Conservation (phyloP, 1,140 invertebrate species). For the Drosophila sp. region DNA sequence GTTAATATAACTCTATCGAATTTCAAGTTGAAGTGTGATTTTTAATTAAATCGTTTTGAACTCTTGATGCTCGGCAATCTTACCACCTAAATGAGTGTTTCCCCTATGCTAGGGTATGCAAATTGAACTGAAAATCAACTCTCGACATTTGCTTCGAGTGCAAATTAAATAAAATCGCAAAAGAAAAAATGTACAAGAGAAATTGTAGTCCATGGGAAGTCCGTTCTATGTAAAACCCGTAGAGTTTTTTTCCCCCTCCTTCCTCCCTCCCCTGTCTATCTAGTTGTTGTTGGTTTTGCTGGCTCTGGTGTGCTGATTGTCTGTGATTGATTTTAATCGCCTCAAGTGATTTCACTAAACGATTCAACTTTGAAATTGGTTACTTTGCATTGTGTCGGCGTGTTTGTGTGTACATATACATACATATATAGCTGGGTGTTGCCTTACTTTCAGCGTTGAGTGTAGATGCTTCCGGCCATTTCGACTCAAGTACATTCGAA, state of each 20-base stretch:
- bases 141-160: slow-evolving; percentile 64
- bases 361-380: slow-evolving; percentile 76
- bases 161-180: slow-evolving; percentile 78
- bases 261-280: background rate
- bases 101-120: background rate
- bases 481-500: slow-evolving; percentile 13
- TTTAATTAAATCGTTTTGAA: no score
- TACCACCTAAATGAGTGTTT: background rate
- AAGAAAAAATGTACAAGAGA: slow-evolving; percentile 41
- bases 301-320: slow-evolving; percentile 60
- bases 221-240: slow-evolving; percentile 17
- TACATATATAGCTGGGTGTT: slow-evolving; percentile 17
- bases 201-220: slow-evolving; percentile 45
- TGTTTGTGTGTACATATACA: slow-evolving; percentile 10
- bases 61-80: background rate
- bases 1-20: no score
- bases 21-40: no score
- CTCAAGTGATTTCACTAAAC: slow-evolving; percentile 81
- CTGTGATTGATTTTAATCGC: slow-evolving; percentile 82
- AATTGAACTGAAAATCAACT: slow-evolving; percentile 20
- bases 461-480: slow-evolving; percentile 61
- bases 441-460: slow-evolving; percentile 50
- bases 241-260: slow-evolving; percentile 3
- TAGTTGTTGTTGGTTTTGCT: slow-evolving; percentile 27
- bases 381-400: slow-evolving; percentile 68